Evolutionary conservation across 2,113 vertebrate species (phyloP).

Genomic region (Charina bottae): DNA sequence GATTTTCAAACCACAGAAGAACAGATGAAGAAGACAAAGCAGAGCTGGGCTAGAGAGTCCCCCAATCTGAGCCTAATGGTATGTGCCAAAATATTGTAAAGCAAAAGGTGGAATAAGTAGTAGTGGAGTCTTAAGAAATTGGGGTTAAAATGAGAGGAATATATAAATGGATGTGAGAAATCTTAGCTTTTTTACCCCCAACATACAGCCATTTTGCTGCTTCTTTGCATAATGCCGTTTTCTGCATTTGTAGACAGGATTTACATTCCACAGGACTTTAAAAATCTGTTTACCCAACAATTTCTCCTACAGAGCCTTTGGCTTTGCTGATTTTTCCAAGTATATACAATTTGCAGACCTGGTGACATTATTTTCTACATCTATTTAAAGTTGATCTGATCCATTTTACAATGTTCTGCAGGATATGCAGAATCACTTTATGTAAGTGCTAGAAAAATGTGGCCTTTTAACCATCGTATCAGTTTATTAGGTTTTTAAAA

Average conservation of each 20-base stretch:
- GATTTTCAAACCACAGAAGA: not conserved
- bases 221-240: slow-evolving; percentile 37
- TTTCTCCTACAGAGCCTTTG: slow-evolving; percentile 51
- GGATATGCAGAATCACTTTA: slow-evolving; percentile 48
- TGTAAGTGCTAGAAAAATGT: slow-evolving; percentile 53
- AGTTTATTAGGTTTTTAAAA: slow-evolving; percentile 63
- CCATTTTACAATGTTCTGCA: slow-evolving; percentile 47
- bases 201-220: not conserved
- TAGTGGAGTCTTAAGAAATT: not conserved
- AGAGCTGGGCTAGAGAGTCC: not conserved
- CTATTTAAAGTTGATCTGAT: slow-evolving; percentile 55
- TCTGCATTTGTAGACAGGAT: slow-evolving; percentile 43
- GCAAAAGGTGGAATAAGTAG: not conserved
- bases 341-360: slow-evolving; percentile 54
- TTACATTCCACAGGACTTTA: not conserved
- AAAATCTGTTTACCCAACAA: not conserved
- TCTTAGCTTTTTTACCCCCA: too few species aligned
- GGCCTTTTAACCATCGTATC: slow-evolving; percentile 58
- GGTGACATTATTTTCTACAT: slow-evolving; percentile 46
- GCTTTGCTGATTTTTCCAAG: slow-evolving; percentile 46
- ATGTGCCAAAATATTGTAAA: not conserved
- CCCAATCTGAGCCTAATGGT: not conserved
- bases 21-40: not conserved
- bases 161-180: not conserved
- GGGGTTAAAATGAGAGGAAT: not conserved